Evolutionary conservation across 2,888 invertebrate genomes (phyloP), one percentile per base, ranked within the genome.

Genomic region (Cephus pulcher): DNA sequence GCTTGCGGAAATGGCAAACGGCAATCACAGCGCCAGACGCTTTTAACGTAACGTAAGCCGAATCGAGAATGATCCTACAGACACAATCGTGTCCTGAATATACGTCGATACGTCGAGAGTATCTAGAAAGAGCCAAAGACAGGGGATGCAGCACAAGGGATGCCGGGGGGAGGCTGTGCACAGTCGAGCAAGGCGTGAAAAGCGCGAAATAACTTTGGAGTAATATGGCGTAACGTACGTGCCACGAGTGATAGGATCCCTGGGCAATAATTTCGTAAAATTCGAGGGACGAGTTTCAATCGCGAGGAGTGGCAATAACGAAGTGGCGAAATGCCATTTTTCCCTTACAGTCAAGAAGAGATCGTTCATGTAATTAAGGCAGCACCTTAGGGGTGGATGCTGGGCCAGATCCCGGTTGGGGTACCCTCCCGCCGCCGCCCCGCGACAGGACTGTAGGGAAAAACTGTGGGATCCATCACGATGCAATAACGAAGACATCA

Each of bases 401-500:
- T 23, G 56, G 56, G 56, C 56, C 56, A 56, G 15, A 56, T 56
- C 71, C 9, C 32, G 71, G 9, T 34, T 30, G 30, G 34, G 34
- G 12, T 15, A 71, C 12, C 71, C 30, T 23, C 30, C 23, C 30
- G 11, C 3, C 30, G 11, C 12, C 12, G 1, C 30, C 9, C 74
- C 6, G 23, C 71, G 12, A 11, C 32, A 34, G 71, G 34, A 69
- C 35, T 12, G 69, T 30, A 79, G 78, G 81, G 77, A 69, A 74
- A 80, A 79, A 75, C 73, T 80, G 75, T 73, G 68, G 79, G 77
- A 84, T 84, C 84, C 84, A 84, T 84, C 84, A 84, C 79, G 78
- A 81, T 81, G 80, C 82, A 78, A 82, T 84, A 90, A 90, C 89
- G 88, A 90, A 88, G 88, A 85, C 89, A 90, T 90, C 89, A 89